Percentiles rank a stretch among this genome's conserved stretches.
phyloP scores from a whole-genome alignment of 2,888 invertebrate species.

The Ornithoptera alexandrae region DNA sequence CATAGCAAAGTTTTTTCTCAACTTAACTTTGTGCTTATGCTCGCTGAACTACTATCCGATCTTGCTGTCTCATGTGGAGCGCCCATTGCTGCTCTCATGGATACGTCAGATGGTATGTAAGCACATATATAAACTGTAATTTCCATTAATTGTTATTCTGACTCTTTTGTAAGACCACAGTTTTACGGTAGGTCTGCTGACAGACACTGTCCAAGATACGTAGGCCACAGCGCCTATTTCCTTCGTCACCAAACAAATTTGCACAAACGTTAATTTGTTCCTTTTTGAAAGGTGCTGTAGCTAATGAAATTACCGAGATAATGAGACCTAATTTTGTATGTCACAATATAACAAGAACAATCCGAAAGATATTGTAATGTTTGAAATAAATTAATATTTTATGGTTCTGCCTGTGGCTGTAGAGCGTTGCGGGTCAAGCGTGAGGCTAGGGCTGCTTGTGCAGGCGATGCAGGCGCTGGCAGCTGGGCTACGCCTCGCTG shows the following conservation, averaged over 20 bases:
- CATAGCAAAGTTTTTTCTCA: constrained; percentile 98
- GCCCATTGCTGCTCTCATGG: constrained; percentile 85
- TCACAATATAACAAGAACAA: too few species aligned
- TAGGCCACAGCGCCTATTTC: too few species aligned
- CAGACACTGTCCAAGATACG: too few species aligned
- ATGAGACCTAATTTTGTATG: too few species aligned
- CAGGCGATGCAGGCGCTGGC: constrained; percentile 95
- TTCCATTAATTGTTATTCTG: not conserved
- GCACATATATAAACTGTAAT: not conserved
- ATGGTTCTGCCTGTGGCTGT: constrained; percentile 14
- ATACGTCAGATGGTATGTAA: constrained; percentile 60
- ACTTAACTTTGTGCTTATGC: constrained; percentile 96
- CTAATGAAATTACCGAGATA: too few species aligned
- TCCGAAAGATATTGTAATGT: not conserved
- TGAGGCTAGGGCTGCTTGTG: constrained; percentile 91
- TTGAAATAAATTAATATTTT: not conserved
- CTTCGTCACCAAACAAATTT: too few species aligned
- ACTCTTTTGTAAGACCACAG: too few species aligned
- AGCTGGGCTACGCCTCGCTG: constrained; percentile 94
- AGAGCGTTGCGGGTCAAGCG: constrained; percentile 67
- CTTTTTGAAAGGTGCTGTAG: too few species aligned
- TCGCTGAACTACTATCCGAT: constrained; percentile 97
- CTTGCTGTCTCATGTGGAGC: constrained; percentile 89
- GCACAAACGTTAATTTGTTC: too few species aligned
- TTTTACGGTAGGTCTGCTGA: too few species aligned